Percentiles rank a stretch among this genome's conserved stretches.
Evolutionary conservation across 2,888 invertebrate species (phyloP).

Genomic region (Lysandra bellargus): DNA sequence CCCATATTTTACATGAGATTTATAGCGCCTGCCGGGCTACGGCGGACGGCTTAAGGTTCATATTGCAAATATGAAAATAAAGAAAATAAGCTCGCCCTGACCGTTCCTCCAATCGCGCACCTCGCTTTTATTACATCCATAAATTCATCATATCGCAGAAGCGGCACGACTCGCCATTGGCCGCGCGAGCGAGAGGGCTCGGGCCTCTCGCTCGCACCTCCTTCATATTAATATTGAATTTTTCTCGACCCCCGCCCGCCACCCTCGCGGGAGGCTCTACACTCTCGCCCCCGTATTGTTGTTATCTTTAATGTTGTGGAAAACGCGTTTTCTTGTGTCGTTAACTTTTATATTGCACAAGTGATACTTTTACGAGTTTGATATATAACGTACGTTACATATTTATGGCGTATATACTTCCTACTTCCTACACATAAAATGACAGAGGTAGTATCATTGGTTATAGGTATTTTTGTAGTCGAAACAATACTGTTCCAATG

Average conservation of each 20-base stretch:
- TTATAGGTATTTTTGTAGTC: background rate
- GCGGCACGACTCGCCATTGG: slow-evolving; percentile 79
- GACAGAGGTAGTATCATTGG: background rate
- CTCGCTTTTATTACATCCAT: slow-evolving; percentile 89
- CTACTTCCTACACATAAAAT: background rate
- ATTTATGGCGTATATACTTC: slow-evolving; percentile 37
- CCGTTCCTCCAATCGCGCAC: slow-evolving; percentile 84
- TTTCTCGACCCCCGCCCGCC: slow-evolving; percentile 82
- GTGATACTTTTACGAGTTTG: slow-evolving; percentile 78
- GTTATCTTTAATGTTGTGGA: slow-evolving; percentile 82
- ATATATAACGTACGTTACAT: slow-evolving; percentile 70
- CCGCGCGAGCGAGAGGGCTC: slow-evolving; percentile 74
- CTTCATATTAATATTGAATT: slow-evolving; percentile 91
- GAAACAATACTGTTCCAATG: background rate
- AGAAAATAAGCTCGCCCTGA: slow-evolving; percentile 79
- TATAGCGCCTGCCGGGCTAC: slow-evolving; percentile 41
- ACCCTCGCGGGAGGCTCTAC: slow-evolving; percentile 79
- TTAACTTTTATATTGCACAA: slow-evolving; percentile 81
- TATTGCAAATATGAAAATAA: slow-evolving; percentile 80
- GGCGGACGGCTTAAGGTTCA: slow-evolving; percentile 66
- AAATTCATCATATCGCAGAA: slow-evolving; percentile 87
- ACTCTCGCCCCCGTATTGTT: slow-evolving; percentile 80
- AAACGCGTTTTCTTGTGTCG: slow-evolving; percentile 82
- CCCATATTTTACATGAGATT: slow-evolving; percentile 31
- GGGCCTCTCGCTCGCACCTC: slow-evolving; percentile 82